A percentile compares a stretch with the other conserved stretches of the same genome.
Evolutionary conservation across 1,140 invertebrate species (phyloP).

Genomic region (Hycleus phaleratus): DNA sequence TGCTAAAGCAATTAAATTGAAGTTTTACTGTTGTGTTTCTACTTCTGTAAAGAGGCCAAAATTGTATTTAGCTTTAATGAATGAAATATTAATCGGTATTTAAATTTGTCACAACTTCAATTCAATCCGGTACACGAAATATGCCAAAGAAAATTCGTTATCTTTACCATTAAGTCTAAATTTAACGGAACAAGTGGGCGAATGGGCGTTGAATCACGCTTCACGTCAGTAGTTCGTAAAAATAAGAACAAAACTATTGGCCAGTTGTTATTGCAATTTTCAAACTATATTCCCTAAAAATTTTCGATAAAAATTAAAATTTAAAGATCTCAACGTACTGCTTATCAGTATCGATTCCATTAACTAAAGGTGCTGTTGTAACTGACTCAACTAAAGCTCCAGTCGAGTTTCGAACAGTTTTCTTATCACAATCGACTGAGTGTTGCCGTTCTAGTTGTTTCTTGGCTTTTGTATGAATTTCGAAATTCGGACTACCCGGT

Average conservation of each 20-base stretch:
- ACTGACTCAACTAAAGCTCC: neutral
- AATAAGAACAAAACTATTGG: neutral
- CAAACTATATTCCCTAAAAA: too few relatives aligned
- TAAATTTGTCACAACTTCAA: too few relatives aligned
- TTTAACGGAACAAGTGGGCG: constrained; percentile 5
- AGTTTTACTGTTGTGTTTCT: too few relatives aligned
- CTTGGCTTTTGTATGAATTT: constrained; percentile 18
- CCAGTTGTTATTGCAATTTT: too few relatives aligned
- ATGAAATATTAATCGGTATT: too few relatives aligned
- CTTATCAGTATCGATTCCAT: constrained; percentile 7
- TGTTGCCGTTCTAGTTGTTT: neutral
- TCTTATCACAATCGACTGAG: neutral
- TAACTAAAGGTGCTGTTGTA: neutral
- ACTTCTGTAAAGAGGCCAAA: too few relatives aligned
- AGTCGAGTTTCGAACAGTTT: neutral
- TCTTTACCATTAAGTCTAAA: neutral
- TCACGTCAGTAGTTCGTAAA: constrained; percentile 5
- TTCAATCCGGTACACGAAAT: too few relatives aligned
- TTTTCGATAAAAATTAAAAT: too few relatives aligned
- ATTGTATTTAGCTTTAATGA: too few relatives aligned
- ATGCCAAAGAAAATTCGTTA: too few relatives aligned
- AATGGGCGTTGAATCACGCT: constrained; percentile 4
- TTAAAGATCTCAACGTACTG: neutral
- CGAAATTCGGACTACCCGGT: constrained; percentile 30
- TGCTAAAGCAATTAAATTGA: too few relatives aligned